phyloP scores from a whole-genome alignment of 2,113 vertebrate genomes.

The Sisor rabdophorus region DNA sequence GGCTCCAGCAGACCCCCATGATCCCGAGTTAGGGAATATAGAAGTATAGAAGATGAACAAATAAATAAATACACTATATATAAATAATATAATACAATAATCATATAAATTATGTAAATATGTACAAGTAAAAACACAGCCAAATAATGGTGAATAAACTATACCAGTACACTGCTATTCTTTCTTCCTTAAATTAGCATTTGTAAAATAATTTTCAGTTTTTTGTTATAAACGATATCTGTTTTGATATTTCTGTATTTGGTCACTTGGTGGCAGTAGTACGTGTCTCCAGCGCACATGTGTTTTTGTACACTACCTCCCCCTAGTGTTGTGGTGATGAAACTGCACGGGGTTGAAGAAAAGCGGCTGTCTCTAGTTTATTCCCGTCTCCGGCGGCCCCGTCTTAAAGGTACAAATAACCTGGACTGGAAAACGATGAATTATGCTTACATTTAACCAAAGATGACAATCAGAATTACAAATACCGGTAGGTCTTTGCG shows the following conservation, averaged over 20 bases:
- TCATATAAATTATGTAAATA: no score
- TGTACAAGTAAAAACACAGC: no score
- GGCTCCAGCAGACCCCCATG: no score
- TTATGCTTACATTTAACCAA: slow-evolving; percentile 2
- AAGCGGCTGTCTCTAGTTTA: slow-evolving; percentile 16
- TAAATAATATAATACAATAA: no score
- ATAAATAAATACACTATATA: no score
- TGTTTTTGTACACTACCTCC: not conserved
- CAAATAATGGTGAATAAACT: no score
- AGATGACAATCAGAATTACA: not conserved
- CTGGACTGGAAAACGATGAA: not conserved
- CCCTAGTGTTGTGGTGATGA: not conserved
- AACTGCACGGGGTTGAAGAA: not conserved
- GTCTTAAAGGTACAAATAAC: slow-evolving; percentile 1
- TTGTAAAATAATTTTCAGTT: not conserved
- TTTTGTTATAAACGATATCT: not conserved
- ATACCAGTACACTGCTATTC: no score
- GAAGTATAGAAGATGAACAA: no score
- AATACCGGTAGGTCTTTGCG: not conserved
- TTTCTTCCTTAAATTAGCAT: not conserved
- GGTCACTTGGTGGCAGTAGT: slow-evolving; percentile 7
- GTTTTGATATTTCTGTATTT: not conserved
- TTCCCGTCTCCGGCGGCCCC: slow-evolving; percentile 17
- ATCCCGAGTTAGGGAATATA: no score
- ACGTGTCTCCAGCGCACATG: not conserved